Evolutionary conservation across 2,797 vertebrate genomes (phyloP).

Genomic region (Threskiornis aethiopicus): DNA sequence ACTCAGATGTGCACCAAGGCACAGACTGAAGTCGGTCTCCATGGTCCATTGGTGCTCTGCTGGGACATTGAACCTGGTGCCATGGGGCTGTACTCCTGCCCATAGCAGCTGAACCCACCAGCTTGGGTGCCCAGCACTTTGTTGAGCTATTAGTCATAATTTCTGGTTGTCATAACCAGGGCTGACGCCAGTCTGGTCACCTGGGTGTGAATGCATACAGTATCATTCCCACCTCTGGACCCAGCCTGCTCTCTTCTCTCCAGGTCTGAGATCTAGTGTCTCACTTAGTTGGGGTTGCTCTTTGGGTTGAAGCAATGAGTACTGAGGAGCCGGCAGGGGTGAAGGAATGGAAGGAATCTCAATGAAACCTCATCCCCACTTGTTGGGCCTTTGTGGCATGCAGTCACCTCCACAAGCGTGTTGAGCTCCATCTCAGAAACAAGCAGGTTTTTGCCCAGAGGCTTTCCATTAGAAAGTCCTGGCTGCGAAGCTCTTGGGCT

Average conservation of each 20-base stretch:
- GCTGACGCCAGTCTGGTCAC: not conserved
- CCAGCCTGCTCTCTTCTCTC: not conserved
- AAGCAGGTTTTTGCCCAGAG: not conserved
- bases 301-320: not conserved
- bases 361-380: not conserved
- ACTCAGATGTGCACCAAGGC: not conserved
- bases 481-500: not conserved
- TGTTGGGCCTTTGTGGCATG: not conserved
- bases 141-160: not conserved
- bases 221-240: not conserved
- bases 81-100: not conserved
- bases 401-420: accelerated
- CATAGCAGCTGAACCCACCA: not conserved
- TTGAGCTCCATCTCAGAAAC: not conserved
- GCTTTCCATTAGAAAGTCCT: not conserved
- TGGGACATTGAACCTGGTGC: not conserved
- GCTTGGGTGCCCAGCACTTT: not conserved
- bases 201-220: not conserved
- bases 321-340: not conserved
- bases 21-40: not conserved
- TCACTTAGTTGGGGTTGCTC: not conserved
- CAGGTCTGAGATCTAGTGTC: not conserved
- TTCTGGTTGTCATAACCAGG: not conserved
- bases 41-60: not conserved
- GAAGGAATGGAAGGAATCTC: not conserved